Conservation (phyloP, 2,113 vertebrate species). For the Egretta garzetta region DNA sequence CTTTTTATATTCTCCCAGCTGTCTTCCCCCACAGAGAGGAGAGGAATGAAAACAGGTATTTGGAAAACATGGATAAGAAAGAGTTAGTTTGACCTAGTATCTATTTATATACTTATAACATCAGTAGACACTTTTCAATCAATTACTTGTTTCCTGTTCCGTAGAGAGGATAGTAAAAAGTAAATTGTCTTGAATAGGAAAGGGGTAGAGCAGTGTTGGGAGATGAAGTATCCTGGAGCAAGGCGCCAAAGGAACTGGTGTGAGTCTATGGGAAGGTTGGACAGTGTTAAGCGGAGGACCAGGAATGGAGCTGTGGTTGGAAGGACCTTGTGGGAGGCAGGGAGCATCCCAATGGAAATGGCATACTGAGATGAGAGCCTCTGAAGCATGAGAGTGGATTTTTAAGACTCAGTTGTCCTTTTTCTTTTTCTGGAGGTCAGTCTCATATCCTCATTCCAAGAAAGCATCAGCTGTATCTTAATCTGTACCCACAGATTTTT, state of each 20-base stretch:
- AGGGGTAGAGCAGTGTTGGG: not conserved
- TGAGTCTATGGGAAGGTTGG: not conserved
- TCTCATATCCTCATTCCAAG: not conserved
- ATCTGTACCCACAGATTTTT: not conserved
- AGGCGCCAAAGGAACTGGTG: not conserved
- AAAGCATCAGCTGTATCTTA: not conserved
- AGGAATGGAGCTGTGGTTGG: not conserved
- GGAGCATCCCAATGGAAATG: not conserved
- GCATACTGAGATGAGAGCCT: not conserved
- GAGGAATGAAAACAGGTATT: not conserved
- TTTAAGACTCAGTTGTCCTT: not conserved
- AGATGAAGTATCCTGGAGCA: not conserved
- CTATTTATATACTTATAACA: not conserved
- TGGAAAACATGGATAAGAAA: not conserved
- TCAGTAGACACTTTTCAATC: not conserved
- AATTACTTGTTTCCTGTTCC: not conserved
- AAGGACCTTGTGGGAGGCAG: not conserved
- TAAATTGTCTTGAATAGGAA: not conserved
- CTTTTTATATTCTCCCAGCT: not conserved
- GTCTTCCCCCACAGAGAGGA: not conserved
- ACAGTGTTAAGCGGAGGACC: not conserved
- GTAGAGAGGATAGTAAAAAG: not conserved
- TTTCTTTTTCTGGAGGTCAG: not conserved
- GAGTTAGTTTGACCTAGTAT: not conserved
- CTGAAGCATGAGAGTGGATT: not conserved